These are phyloP conservation scores for Halcyon leucocephala DNA, from an alignment of 2,797 vertebrate genomes.

Conservation along the genomic window DNA sequence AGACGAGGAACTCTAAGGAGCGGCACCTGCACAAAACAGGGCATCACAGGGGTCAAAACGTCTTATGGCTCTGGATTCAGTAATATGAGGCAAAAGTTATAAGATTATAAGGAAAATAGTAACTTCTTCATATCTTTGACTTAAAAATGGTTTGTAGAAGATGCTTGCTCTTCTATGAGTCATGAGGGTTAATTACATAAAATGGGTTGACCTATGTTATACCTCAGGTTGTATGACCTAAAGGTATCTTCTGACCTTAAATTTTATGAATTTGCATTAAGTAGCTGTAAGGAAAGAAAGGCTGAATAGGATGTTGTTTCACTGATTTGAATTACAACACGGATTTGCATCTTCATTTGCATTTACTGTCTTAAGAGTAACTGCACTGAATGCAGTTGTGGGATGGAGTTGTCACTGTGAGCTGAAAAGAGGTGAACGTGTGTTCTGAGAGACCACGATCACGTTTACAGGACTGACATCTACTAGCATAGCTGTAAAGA, in stretches of 20 bases:
- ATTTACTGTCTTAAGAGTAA: slow-evolving; percentile 44
- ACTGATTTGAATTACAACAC: slow-evolving; percentile 54
- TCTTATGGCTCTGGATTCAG: background rate
- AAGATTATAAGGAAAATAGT: background rate
- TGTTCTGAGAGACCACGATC: slow-evolving; percentile 18
- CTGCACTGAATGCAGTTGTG: background rate
- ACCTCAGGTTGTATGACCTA: slow-evolving; percentile 41
- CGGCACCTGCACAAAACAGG: background rate
- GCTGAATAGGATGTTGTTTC: slow-evolving; percentile 30
- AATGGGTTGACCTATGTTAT: slow-evolving; percentile 42
- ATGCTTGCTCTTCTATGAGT: slow-evolving; percentile 25
- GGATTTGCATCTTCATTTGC: slow-evolving; percentile 59
- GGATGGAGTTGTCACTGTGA: slow-evolving; percentile 24
- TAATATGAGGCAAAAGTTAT: background rate
- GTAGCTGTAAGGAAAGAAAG: slow-evolving; percentile 12
- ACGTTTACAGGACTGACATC: background rate
- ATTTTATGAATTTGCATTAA: slow-evolving; percentile 40
- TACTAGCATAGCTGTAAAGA: slow-evolving; percentile 5
- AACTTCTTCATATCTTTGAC: slow-evolving; percentile 6
- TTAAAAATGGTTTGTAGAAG: slow-evolving; percentile 26
- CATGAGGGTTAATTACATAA: slow-evolving; percentile 41
- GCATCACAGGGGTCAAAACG: background rate
- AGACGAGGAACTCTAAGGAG: background rate
- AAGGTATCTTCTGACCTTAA: slow-evolving; percentile 58
- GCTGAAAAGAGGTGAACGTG: background rate